A percentile compares a stretch with the other conserved stretches of the same genome.
Evolutionary conservation across 2,888 invertebrate genomes (phyloP).

Genomic region (Tridacna gigas): DNA sequence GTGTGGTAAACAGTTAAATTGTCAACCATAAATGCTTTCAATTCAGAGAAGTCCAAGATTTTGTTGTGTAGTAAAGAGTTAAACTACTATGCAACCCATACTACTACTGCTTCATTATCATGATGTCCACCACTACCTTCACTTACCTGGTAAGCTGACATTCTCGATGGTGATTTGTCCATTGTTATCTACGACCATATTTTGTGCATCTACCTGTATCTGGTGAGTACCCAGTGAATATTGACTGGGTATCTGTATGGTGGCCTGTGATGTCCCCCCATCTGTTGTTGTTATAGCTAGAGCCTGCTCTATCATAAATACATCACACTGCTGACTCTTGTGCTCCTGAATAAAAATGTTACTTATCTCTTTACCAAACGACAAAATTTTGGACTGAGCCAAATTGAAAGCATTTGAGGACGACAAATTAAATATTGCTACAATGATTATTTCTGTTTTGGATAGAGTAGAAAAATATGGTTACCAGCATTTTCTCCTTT

Average conservation of each 20-base stretch:
- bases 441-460: neutral
- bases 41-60: too few relatives aligned
- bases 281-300: slow-evolving; percentile 77
- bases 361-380: neutral
- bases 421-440: neutral
- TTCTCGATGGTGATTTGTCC: slow-evolving; percentile 68
- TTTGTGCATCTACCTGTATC: slow-evolving; percentile 73
- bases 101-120: too few relatives aligned
- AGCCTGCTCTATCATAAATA: slow-evolving; percentile 81
- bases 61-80: neutral
- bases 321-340: slow-evolving; percentile 78
- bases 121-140: neutral
- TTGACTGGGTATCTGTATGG: slow-evolving; percentile 78
- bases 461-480: neutral
- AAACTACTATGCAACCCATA: neutral
- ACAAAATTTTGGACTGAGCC: neutral
- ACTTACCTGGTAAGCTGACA: slow-evolving; percentile 62
- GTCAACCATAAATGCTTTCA: too few relatives aligned
- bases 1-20: too few relatives aligned
- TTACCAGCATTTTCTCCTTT: neutral
- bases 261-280: slow-evolving; percentile 78
- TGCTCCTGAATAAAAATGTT: slow-evolving; percentile 73
- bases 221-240: slow-evolving; percentile 61
- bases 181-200: slow-evolving; percentile 66
- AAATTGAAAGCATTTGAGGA: neutral